Evolutionary conservation across 2,888 invertebrate species (phyloP).

Genomic region (Trachelus troglodyta): DNA sequence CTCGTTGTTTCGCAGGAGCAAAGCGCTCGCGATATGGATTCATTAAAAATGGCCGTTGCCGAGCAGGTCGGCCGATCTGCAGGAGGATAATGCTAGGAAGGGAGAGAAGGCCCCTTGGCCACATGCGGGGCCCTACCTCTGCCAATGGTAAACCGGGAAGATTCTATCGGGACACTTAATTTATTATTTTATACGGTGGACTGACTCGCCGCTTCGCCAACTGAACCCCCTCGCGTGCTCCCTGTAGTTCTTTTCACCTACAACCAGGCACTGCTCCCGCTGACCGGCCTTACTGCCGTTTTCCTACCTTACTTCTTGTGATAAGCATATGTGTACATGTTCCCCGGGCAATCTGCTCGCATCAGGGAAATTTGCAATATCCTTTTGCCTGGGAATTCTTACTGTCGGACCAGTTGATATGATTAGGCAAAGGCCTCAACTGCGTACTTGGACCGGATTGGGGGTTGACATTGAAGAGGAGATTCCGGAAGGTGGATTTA

Average conservation of each 20-base stretch:
- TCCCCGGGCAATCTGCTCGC: background rate
- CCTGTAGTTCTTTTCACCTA: background rate
- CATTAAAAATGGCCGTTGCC: constrained; percentile 57
- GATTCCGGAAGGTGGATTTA: background rate
- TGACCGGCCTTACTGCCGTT: background rate
- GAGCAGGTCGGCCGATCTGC: constrained; percentile 27
- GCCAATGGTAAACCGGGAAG: constrained; percentile 47
- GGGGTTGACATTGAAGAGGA: background rate
- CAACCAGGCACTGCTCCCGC: no score
- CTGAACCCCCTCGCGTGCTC: background rate
- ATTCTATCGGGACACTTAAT: constrained; percentile 49
- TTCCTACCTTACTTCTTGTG: background rate
- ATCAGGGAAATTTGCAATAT: background rate
- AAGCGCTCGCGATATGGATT: constrained; percentile 30
- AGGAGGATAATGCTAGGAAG: constrained; percentile 10
- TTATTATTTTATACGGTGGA: constrained; percentile 24
- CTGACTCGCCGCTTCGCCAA: background rate
- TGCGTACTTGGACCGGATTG: background rate
- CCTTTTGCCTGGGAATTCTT: background rate
- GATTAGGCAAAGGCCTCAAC: no score
- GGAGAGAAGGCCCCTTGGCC: constrained; percentile 19
- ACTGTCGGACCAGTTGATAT: background rate
- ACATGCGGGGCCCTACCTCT: constrained; percentile 23
- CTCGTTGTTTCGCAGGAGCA: background rate
- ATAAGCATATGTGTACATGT: background rate